Base-by-base conservation (phyloP, 1,140 invertebrate genomes). In the Drosophila nannoptera region DNA sequence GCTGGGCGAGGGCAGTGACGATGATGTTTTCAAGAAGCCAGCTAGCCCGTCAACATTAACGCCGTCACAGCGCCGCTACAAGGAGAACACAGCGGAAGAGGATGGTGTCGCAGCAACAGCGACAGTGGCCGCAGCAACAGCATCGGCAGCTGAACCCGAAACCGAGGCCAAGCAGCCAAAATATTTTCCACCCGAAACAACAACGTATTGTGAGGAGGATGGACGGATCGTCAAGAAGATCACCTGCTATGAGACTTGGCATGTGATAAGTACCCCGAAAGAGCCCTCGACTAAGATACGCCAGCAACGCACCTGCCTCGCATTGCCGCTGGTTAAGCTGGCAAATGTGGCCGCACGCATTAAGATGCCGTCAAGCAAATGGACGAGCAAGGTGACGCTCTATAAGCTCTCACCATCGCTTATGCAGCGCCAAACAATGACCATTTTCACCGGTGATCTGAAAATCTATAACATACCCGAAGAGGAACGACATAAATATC, bases 171-270 rank as follows among this genome's bases (percentile, higher is more conserved):
- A 65, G n/a, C 45, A 42, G 22, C 52, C 70, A 1, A 75, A 84
- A 58, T 75, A 76, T 49, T 77, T 87, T 42, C 84, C 84, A 36
- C 73, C 80, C 2, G 86, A 88, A 73, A 89, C 88, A 59, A 89
- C 86, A 12, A 78, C 75, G 0, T 77, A 87, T 11, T 73, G 72
- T 12, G 63, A 87, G 46, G 83, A 89, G 55, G 88, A 89, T 11
- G 88, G 88, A n/a, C 86, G 88, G 6, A 50, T 89, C n/a, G 77
- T 89, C 7, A 88, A 88, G 43, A 89, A 89, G 68, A 88, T 90
- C 29, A 90, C 89, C 3, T 89, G 89, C 68, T 90, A 88, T 48
- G 89, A 90, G 69, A 89, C 87, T 33, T 90, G 89, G 89, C 88
- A 89, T 60, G 88, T 90, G 35, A 88, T 90, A 0, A 77, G 78